Base-by-base conservation (phyloP, 1,140 invertebrate genomes). In the Octopus sinensis region DNA sequence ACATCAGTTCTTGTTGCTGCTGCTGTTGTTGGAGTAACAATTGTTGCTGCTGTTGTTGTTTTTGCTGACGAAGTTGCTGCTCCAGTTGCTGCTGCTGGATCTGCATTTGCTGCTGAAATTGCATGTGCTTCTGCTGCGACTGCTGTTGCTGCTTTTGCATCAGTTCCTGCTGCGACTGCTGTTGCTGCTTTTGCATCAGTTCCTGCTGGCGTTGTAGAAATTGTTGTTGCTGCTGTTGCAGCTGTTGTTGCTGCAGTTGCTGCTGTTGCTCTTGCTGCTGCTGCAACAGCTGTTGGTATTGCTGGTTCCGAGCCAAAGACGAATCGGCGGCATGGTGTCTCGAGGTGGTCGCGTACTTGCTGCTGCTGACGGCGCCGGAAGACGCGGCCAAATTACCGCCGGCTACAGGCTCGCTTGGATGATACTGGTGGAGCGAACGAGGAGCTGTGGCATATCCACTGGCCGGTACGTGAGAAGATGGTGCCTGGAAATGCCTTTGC, bases 241-340 rank as follows among this genome's bases (percentile, higher is more conserved):
- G 82, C 53, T 83, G 83, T 52, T 81, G 80, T 78, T 82, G 81
- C 5, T 81, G 81, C 9, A 84, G 83, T 23, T 84, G 82, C 30
- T 84, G 83, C 73, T 82, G 82, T 54, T 80, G 80, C 75, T 76
- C 77, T 2, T 81, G 79, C 6, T 81, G 71, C 43, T 13, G 68
- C 30, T 73, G 68, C 13, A n/a, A 23, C 9, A 12, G 68, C 13
- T 73, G 68, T 73, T 13, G 68, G 5, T 73, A 23, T 13, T 9
- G 17, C 17, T 9, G 6, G 5, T 13, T 43, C 30, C 30, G 30
- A 43, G 30, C 30, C 30, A 43, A 43, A 43, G 30, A 43, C 30
- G 30, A 43, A 43, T 43, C 30, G 3, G 30, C 3, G 30, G 30
- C 3, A 3, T 43, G 30, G 30, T 43, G 30, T 43, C 30, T 43